Base-by-base conservation (phyloP, 2,113 vertebrate genomes). In the Mola mola region DNA sequence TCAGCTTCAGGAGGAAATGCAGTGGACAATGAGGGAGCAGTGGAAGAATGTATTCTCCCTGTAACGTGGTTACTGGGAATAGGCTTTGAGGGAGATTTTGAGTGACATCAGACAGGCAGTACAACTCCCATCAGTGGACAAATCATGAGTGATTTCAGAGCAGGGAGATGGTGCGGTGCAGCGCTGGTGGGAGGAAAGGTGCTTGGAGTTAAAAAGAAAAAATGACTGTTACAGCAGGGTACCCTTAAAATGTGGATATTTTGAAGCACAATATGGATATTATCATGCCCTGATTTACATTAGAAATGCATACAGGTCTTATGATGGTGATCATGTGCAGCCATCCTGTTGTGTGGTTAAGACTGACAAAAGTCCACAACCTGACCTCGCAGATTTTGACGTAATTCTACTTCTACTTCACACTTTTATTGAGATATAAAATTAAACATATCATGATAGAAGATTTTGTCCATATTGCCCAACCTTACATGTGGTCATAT, bases 41-140 rank as follows among this genome's bases (percentile, higher is more conserved):
- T 66, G 63, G 83, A 76, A 67, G 79, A 56, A 87, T 78, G 82
- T 68, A 84, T 89, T 89, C 74, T 73, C 52, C 42, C 58, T 25
- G 37, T 91, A 92, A 92, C 86, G 4, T 66, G 81, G 89, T 92
- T 92, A 92, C 62, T 47, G 74, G 47, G 72, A 89, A 90, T 82
- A 67, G 81, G 81, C 82, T 86, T 87, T 73, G 77, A 81, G 74
- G 66, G 64, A 77, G 83, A 83, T 81, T 87, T 85, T 86, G 78
- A 89, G 69, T 77, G 86, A 85, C 89, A 82, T 84, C 55, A 53
- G 66, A 63, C 13, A 49, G 69, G 78, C 20, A 11, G 58, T 21
- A 59, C 36, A 64, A 82, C 80, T 79, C 70, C n/a, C 70, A 88
- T 84, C 75, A 73, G 16, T 49, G 56, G 66, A 49, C 46, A 76